Conservation (phyloP, 1,140 invertebrate genomes). For the Trissolcus basalis region DNA sequence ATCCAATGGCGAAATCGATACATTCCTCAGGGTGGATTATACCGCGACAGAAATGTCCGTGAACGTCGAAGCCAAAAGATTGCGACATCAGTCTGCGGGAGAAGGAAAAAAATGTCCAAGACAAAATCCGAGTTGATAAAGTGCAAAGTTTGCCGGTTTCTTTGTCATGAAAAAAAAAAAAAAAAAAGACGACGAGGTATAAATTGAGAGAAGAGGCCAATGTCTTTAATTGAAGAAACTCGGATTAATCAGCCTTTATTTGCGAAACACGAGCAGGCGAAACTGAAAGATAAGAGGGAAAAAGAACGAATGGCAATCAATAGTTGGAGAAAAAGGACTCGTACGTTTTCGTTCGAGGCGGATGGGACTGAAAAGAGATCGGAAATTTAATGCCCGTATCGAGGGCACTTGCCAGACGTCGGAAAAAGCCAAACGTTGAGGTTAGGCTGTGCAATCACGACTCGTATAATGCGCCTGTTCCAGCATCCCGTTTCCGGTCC, state of each 20-base stretch:
- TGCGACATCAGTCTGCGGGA: constrained; percentile 38
- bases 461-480: constrained; percentile 30
- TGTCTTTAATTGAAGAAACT: constrained; percentile 32
- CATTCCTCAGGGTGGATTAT: constrained; percentile 25
- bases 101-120: constrained; percentile 24
- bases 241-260: constrained; percentile 7
- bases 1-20: constrained; percentile 31
- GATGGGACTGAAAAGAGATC: constrained; percentile 38
- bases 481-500: constrained; percentile 27
- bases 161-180: constrained; percentile 33
- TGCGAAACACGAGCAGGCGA: not conserved
- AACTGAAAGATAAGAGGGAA: constrained; percentile 1
- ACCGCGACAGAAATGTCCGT: constrained; percentile 22
- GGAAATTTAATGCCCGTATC: constrained; percentile 50
- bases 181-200: constrained; percentile 26
- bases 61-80: constrained; percentile 34
- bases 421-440: constrained; percentile 34
- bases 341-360: not conserved
- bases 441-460: constrained; percentile 37
- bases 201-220: constrained; percentile 19
- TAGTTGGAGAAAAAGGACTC: constrained; percentile 26
- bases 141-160: constrained; percentile 37
- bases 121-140: constrained; percentile 45
- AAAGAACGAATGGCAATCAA: constrained; percentile 10
- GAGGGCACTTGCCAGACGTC: constrained; percentile 42